These are phyloP conservation scores for Lordiphosa stackelbergi DNA, from an alignment of 1,140 invertebrate genomes.

Conservation along the genomic window DNA sequence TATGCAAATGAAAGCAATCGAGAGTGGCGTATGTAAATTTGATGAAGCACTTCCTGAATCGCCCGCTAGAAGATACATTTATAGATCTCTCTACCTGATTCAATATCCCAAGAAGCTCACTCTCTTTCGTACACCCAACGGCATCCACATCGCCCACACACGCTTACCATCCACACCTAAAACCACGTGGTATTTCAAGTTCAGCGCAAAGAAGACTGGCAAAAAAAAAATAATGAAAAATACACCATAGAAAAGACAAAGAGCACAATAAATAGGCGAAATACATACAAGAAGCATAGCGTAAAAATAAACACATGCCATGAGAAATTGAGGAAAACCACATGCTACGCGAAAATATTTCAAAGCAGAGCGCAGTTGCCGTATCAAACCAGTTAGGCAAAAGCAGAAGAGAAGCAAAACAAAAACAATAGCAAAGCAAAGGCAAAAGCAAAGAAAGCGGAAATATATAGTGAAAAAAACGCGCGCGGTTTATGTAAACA, in stretches of 20 bases:
- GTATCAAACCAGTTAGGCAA: slow-evolving; percentile 34
- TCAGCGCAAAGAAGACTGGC: slow-evolving; percentile 52
- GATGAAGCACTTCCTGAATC: slow-evolving; percentile 67
- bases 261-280: slow-evolving; percentile 61
- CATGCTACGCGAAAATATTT: slow-evolving; percentile 64
- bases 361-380: slow-evolving; percentile 14
- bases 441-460: slow-evolving; percentile 56
- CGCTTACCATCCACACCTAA: slow-evolving; percentile 30
- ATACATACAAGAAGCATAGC: slow-evolving; percentile 30
- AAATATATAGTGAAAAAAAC: slow-evolving; percentile 44
- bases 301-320: slow-evolving; percentile 40
- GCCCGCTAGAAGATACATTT: slow-evolving; percentile 31
- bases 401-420: slow-evolving; percentile 31
- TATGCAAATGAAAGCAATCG: slow-evolving; percentile 11
- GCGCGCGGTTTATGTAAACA: slow-evolving; percentile 63
- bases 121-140: slow-evolving; percentile 14
- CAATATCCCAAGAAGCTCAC: slow-evolving; percentile 29
- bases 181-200: slow-evolving; percentile 70
- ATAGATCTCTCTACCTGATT: slow-evolving; percentile 15
- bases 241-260: slow-evolving; percentile 42
- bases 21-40: slow-evolving; percentile 56
- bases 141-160: slow-evolving; percentile 30
- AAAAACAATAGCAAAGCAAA: slow-evolving; percentile 33
- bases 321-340: slow-evolving; percentile 67
- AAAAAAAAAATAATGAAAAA: slow-evolving; percentile 32